phyloP scores from a whole-genome alignment of 1,140 invertebrate species.

The Oscheius sp. region DNA sequence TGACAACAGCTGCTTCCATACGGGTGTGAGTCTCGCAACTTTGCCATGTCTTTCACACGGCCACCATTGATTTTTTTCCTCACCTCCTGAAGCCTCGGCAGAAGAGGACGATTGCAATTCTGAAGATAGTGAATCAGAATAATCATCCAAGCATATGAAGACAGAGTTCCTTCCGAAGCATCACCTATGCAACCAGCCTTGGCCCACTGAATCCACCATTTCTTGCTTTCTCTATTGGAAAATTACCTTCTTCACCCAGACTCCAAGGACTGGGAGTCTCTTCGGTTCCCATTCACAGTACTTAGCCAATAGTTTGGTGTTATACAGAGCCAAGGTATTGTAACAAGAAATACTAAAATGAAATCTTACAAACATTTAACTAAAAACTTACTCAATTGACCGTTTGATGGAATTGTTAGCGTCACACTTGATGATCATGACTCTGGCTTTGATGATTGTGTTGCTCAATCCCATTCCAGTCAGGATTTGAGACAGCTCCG shows the following conservation, averaged over 20 bases:
- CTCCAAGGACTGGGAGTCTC: background rate
- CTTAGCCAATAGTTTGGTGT: background rate
- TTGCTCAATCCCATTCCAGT: no score
- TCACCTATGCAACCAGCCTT: background rate
- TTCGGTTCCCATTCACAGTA: background rate
- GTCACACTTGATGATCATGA: conserved; percentile 22
- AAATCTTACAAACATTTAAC: no score
- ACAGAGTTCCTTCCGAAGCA: background rate
- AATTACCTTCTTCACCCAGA: background rate
- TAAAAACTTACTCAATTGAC: background rate
- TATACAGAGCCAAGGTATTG: background rate
- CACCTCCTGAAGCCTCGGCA: no score
- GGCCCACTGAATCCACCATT: background rate
- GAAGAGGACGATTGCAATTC: no score
- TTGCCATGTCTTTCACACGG: no score
- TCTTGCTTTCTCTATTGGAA: no score
- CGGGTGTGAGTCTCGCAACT: no score
- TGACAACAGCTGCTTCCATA: no score
- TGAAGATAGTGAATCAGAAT: no score
- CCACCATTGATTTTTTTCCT: no score
- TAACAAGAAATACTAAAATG: background rate
- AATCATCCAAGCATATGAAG: no score
- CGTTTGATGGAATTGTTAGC: background rate
- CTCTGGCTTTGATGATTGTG: conserved; percentile 16
- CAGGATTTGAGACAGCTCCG: no score